Conservation (phyloP, 92 coral and sea anemone species). For the Palythoa grandiflora region DNA sequence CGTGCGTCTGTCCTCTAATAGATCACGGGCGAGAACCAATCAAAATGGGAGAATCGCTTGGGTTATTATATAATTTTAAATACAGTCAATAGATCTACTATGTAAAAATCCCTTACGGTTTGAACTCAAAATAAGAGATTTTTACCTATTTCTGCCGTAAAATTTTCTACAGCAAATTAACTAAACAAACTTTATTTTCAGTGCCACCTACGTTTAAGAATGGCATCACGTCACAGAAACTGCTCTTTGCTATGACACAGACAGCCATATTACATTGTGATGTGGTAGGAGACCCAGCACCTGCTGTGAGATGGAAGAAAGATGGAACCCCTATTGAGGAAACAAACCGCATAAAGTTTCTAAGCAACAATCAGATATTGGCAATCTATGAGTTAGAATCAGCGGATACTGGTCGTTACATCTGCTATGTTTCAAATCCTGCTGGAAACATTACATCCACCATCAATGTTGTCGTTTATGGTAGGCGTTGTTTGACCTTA, state of each 20-base stretch:
- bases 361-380: constrained; percentile 16
- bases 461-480: background rate
- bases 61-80: too few species aligned
- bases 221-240: background rate
- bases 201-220: constrained; percentile 35
- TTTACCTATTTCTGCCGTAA: too few species aligned
- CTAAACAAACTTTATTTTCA: background rate
- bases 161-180: background rate
- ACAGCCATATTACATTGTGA: constrained; percentile 33
- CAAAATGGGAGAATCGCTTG: too few species aligned
- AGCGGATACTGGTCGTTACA: background rate
- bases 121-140: too few species aligned
- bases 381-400: constrained; percentile 6
- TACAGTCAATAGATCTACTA: too few species aligned
- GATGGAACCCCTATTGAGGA: background rate
- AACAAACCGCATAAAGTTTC: constrained; percentile 12
- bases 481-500: background rate
- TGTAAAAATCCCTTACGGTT: too few species aligned
- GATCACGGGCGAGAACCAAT: too few species aligned
- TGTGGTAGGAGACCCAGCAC: constrained; percentile 13
- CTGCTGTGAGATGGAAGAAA: constrained; percentile 16
- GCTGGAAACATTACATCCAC: constrained; percentile 15
- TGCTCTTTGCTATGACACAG: background rate
- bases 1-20: too few species aligned
- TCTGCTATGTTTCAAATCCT: background rate